Evolutionary conservation across 2,797 vertebrate genomes (phyloP).

Genomic region (Pantherophis alleghaniensis): DNA sequence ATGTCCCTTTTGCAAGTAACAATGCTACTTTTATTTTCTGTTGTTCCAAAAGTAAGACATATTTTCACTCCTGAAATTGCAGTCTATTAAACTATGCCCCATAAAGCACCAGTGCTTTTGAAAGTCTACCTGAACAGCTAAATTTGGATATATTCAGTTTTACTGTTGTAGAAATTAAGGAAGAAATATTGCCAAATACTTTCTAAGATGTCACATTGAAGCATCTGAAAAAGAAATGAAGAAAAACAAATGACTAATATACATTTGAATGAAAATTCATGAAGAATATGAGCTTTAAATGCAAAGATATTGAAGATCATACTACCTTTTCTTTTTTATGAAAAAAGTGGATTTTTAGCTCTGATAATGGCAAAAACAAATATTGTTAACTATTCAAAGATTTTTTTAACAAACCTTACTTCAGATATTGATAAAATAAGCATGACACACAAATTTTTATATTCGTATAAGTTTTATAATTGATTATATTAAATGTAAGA

Average conservation of each 20-base stretch:
- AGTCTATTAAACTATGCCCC: not conserved
- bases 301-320: not conserved
- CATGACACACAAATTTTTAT: not conserved
- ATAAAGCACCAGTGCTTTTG: not conserved
- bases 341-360: not conserved
- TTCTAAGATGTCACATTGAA: not conserved
- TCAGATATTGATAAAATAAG: not conserved
- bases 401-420: not conserved
- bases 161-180: not conserved
- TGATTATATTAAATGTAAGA: not conserved
- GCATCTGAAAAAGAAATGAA: not conserved
- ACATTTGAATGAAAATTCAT: not conserved
- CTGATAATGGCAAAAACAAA: not conserved
- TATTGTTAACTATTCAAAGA: not conserved
- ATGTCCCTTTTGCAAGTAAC: not conserved
- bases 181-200: not conserved
- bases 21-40: not conserved
- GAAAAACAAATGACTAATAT: not conserved
- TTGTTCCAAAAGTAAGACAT: not conserved
- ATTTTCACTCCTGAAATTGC: not conserved
- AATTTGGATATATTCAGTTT: not conserved
- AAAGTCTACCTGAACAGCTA: not conserved
- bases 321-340: not conserved
- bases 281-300: not conserved
- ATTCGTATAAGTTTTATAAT: not conserved